These are phyloP conservation scores for Mimas tiliae DNA, from an alignment of 2,888 invertebrate species.

Conservation along the genomic window DNA sequence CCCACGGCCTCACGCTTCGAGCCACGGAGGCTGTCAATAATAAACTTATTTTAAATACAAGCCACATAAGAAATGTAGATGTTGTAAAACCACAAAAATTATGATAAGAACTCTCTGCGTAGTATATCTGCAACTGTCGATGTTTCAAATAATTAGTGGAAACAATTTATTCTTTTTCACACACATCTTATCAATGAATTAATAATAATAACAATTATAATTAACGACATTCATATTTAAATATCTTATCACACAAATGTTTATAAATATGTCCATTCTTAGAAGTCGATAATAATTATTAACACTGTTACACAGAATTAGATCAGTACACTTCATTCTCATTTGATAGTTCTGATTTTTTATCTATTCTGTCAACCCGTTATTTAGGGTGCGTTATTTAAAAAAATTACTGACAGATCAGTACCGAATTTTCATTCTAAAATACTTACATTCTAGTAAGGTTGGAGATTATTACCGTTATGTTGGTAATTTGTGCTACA, in stretches of 20 bases:
- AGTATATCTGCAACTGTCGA: neutral
- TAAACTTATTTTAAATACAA: no score
- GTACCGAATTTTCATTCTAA: no score
- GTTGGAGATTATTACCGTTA: no score
- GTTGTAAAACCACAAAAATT: no score
- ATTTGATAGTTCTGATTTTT: neutral
- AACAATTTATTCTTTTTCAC: neutral
- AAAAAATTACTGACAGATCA: no score
- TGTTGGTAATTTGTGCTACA: no score
- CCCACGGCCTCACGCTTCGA: no score
- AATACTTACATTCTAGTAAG: no score
- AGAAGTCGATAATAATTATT: constrained; percentile 39
- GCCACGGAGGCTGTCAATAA: no score
- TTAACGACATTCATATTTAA: constrained; percentile 32
- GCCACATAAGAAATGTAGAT: no score
- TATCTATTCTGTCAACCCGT: neutral
- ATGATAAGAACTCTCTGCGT: neutral
- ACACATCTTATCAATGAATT: constrained; percentile 19
- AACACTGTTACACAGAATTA: constrained; percentile 46
- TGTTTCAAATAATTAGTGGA: neutral
- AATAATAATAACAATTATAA: constrained; percentile 34
- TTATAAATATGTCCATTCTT: constrained; percentile 37
- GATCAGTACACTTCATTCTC: constrained; percentile 11
- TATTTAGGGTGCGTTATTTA: neutral
- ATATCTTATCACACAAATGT: constrained; percentile 47